These are phyloP conservation scores for Boulengeromyrus knoepffleri DNA, from an alignment of 2,113 vertebrate species.

Conservation along the genomic window DNA sequence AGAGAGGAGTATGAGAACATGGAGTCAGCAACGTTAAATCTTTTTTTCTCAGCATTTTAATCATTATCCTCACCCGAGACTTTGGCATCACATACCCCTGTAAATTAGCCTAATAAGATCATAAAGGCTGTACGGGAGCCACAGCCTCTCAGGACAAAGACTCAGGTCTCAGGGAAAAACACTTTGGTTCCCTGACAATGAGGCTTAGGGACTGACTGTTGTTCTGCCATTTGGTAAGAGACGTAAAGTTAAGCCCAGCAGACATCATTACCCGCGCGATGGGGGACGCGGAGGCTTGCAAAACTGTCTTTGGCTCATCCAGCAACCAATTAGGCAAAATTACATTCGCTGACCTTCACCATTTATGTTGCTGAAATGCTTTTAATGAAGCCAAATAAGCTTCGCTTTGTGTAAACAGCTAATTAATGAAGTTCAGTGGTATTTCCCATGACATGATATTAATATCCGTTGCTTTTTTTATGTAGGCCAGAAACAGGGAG, in stretches of 20 bases:
- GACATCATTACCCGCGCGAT: not conserved
- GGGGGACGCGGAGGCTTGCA: not conserved
- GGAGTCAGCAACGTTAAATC: not conserved
- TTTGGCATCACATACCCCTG: not conserved
- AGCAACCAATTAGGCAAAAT: not conserved
- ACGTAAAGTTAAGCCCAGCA: not conserved
- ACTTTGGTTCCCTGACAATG: not conserved
- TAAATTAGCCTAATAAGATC: slow-evolving; percentile 11
- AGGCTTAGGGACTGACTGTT: not conserved
- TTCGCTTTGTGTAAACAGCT: not conserved
- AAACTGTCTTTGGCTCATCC: not conserved
- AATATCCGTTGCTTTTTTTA: not conserved
- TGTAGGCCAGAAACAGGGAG: not conserved
- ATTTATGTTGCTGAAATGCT: not conserved
- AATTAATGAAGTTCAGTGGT: not conserved
- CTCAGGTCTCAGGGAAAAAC: not conserved
- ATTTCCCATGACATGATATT: slow-evolving; percentile 6
- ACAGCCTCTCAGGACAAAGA: not conserved
- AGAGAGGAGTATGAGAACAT: not conserved
- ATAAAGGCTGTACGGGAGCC: slow-evolving; percentile 4
- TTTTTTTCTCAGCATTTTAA: not conserved
- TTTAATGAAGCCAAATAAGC: not conserved
- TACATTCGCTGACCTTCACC: slow-evolving; percentile 1
- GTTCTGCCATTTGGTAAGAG: not conserved
- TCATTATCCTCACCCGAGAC: not conserved